Conservation (phyloP, 2,888 invertebrate species). For the Creontiades dilutus region DNA sequence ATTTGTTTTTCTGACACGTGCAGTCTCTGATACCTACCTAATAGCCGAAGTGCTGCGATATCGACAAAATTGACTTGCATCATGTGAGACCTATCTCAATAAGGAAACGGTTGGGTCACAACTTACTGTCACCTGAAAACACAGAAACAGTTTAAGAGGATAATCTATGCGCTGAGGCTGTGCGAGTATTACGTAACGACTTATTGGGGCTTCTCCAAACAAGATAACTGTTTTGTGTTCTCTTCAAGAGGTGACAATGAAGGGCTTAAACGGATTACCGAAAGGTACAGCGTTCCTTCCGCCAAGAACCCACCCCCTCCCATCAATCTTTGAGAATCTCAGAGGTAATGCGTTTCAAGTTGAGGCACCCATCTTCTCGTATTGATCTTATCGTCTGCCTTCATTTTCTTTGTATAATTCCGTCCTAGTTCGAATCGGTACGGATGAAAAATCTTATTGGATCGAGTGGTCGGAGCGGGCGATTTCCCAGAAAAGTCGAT, state of each 20-base stretch:
- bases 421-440: neutral
- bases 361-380: neutral
- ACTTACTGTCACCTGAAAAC: neutral
- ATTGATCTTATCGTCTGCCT: neutral
- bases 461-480: neutral
- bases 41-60: too few relatives aligned
- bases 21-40: too few relatives aligned
- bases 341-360: neutral
- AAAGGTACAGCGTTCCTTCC: conserved; percentile 12
- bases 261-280: conserved; percentile 44
- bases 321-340: neutral
- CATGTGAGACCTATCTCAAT: neutral
- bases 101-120: conserved; percentile 12
- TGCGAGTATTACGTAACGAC: conserved; percentile 25
- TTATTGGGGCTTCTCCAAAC: conserved; percentile 46
- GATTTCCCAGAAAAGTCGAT: neutral
- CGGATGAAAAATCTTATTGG: neutral
- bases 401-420: neutral
- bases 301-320: neutral
- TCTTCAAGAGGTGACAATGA: conserved; percentile 33
- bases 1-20: too few relatives aligned
- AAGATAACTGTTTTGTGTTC: conserved; percentile 20
- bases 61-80: too few relatives aligned
- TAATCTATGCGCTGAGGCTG: neutral
- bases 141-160: conserved; percentile 38